Percentiles rank a stretch among this genome's conserved stretches.
Evolutionary conservation across 2,888 invertebrate genomes (phyloP).

Genomic region (Clistopyga incitator): DNA sequence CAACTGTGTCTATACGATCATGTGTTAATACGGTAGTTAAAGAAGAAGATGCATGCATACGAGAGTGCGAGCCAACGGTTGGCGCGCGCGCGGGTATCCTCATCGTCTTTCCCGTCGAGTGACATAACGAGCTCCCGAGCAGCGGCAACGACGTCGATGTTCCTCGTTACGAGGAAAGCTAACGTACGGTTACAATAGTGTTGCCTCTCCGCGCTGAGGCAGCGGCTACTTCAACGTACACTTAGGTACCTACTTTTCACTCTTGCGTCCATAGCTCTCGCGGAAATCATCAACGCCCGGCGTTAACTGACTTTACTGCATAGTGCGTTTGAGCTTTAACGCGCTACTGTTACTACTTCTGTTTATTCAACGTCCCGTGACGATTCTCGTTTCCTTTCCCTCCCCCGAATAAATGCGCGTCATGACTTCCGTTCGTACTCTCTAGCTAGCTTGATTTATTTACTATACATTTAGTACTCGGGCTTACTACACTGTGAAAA

Average conservation of each 20-base stretch:
- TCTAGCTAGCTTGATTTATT: slow-evolving; percentile 16
- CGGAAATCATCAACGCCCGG: slow-evolving; percentile 50
- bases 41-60: slow-evolving; percentile 5
- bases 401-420: slow-evolving; percentile 49
- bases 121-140: slow-evolving; percentile 56
- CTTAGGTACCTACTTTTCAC: not conserved
- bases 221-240: not conserved
- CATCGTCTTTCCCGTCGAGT: slow-evolving; percentile 51
- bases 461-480: not conserved
- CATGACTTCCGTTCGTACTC: slow-evolving; percentile 59
- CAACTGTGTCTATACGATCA: slow-evolving; percentile 8
- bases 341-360: slow-evolving; percentile 33
- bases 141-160: slow-evolving; percentile 27
- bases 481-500: too few relatives aligned
- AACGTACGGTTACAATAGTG: slow-evolving; percentile 32
- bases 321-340: slow-evolving; percentile 5
- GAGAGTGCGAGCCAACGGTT: slow-evolving; percentile 30
- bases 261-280: slow-evolving; percentile 24
- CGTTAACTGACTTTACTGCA: slow-evolving; percentile 36
- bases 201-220: not conserved
- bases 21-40: slow-evolving; percentile 5
- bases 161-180: slow-evolving; percentile 43
- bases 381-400: slow-evolving; percentile 67
- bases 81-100: slow-evolving; percentile 27
- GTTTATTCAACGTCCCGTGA: slow-evolving; percentile 60